phyloP scores from a whole-genome alignment of 2,113 vertebrate genomes.

The Gymnocephalus cernua region DNA sequence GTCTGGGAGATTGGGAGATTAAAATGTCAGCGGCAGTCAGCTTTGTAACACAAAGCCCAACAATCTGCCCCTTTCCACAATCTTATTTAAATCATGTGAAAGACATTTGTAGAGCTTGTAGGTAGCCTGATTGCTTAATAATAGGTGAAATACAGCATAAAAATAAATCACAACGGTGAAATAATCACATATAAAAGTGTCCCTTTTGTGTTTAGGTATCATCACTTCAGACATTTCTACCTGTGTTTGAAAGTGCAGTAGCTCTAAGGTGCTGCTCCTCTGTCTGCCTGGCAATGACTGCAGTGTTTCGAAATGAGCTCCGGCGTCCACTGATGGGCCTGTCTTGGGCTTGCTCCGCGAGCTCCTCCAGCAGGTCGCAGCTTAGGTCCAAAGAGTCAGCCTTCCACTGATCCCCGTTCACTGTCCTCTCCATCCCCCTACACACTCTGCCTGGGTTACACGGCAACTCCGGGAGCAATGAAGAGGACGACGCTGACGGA shows the following conservation, averaged over 20 bases:
- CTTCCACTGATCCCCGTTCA: slow-evolving; percentile 64
- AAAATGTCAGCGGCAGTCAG: neutral
- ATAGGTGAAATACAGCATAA: neutral
- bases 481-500: slow-evolving; percentile 55
- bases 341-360: slow-evolving; percentile 70
- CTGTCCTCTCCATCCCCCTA: slow-evolving; percentile 53
- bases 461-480: slow-evolving; percentile 71
- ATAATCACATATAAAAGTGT: neutral
- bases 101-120: neutral
- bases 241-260: slow-evolving; percentile 45
- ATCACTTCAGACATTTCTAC: slow-evolving; percentile 30
- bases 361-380: slow-evolving; percentile 78
- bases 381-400: slow-evolving; percentile 75
- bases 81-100: neutral
- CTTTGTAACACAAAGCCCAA: neutral
- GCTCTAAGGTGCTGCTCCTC: slow-evolving; percentile 64
- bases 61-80: neutral
- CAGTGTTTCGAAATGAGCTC: slow-evolving; percentile 69
- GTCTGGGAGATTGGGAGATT: neutral
- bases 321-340: slow-evolving; percentile 86
- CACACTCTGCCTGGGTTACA: slow-evolving; percentile 77
- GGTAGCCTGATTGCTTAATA: neutral
- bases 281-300: slow-evolving; percentile 37
- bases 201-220: neutral
- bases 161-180: neutral